Evolutionary conservation across 2,888 invertebrate genomes (phyloP).

Genomic region (Arrhopalites spinosus): DNA sequence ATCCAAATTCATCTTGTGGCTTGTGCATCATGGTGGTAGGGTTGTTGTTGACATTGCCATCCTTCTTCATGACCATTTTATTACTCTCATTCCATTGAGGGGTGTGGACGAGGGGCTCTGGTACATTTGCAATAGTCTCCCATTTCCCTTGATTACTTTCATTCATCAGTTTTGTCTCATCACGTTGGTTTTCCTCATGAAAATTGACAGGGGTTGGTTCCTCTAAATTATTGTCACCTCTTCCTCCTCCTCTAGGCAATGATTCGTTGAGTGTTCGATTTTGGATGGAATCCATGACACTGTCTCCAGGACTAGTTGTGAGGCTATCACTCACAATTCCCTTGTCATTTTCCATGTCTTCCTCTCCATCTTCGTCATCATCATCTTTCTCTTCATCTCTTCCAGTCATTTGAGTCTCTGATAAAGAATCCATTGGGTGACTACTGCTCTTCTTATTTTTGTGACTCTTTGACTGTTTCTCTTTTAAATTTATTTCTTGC

Average conservation of each 20-base stretch:
- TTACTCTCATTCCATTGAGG: no score
- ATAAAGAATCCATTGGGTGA: not conserved
- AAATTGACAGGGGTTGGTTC: not conserved
- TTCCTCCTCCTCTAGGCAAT: conserved; percentile 8
- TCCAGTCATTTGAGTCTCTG: not conserved
- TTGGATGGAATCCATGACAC: conserved; percentile 51
- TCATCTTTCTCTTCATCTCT: not conserved
- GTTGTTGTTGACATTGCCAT: no score
- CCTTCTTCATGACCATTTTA: no score
- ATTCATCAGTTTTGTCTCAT: not conserved
- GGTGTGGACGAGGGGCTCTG: no score
- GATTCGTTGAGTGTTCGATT: conserved; percentile 42
- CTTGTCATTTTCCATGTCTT: conserved; percentile 4
- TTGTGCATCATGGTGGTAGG: no score
- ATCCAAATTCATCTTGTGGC: no score
- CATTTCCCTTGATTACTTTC: not conserved
- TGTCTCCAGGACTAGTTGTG: conserved; percentile 46
- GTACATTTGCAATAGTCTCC: not conserved
- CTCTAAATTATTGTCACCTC: conserved; percentile 1
- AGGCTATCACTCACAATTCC: conserved; percentile 11
- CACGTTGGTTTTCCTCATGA: not conserved
- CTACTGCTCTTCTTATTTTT: not conserved
- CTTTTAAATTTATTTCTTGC: not conserved
- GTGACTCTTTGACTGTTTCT: not conserved
- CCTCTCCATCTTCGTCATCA: not conserved